phyloP scores from a whole-genome alignment of 2,888 invertebrate genomes.

The Brachyptera putata region DNA sequence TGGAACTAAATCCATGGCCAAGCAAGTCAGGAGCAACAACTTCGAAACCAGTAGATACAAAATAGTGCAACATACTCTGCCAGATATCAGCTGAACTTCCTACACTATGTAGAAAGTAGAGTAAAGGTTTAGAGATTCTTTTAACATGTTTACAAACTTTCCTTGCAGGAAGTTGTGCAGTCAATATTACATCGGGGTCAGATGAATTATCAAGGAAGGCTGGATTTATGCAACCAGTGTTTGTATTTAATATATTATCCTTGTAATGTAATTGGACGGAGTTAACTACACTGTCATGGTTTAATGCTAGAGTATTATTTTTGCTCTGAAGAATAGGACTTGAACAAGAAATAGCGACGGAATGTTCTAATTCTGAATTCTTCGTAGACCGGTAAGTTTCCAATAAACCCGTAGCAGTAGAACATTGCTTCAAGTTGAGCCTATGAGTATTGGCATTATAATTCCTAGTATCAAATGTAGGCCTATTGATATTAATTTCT shows the following conservation, averaged over 20 bases:
- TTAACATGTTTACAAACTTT: background rate
- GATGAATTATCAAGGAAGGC: background rate
- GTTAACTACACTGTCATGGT: no score
- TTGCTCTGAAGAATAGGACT: background rate
- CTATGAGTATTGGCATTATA: background rate
- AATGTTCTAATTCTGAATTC: background rate
- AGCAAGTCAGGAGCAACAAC: slow-evolving; percentile 62
- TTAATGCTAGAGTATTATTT: background rate
- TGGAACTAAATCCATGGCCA: slow-evolving; percentile 63
- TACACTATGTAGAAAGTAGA: slow-evolving; percentile 64
- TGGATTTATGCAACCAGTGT: background rate
- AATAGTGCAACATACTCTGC: slow-evolving; percentile 55
- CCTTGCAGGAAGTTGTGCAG: background rate
- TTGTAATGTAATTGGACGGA: no score
- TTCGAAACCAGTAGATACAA: slow-evolving; percentile 56
- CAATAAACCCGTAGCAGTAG: background rate
- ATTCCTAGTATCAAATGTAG: background rate
- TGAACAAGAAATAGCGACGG: background rate
- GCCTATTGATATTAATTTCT: background rate
- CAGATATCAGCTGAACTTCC: slow-evolving; percentile 62
- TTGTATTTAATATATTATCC: no score
- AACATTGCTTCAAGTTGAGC: background rate
- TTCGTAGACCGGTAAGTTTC: background rate
- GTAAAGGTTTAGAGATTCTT: slow-evolving; percentile 45
- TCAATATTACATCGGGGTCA: background rate